A percentile compares a stretch with the other conserved stretches of the same genome.
Conservation (phyloP, 2,888 invertebrate genomes). For the Arrhopalites spinosus region DNA sequence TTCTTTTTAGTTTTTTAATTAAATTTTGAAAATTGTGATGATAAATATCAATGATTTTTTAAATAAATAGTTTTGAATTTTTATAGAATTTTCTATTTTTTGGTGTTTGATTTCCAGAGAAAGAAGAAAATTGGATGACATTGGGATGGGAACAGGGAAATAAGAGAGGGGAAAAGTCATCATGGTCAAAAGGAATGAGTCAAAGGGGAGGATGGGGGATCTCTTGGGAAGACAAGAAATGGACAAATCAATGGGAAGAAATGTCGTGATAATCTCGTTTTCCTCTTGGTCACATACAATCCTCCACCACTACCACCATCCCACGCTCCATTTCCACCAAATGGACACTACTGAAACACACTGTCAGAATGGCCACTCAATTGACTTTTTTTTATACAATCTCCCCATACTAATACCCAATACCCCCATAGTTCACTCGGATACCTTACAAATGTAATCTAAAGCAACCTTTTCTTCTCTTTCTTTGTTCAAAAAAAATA, state of each 20-base stretch:
- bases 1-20: no score
- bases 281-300: slow-evolving; percentile 45
- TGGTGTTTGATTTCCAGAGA: no score
- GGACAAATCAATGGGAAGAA: slow-evolving; percentile 40
- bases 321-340: slow-evolving; percentile 56
- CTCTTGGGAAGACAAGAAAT: slow-evolving; percentile 14
- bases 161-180: slow-evolving; percentile 16
- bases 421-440: neutral
- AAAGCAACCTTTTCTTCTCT: neutral
- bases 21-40: no score
- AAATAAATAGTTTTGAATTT: no score
- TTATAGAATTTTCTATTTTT: no score
- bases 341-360: slow-evolving; percentile 41
- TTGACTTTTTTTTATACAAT: no score
- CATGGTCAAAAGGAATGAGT: slow-evolving; percentile 28
- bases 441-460: slow-evolving; percentile 12
- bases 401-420: neutral
- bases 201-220: slow-evolving; percentile 21
- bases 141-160: neutral
- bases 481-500: neutral
- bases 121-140: neutral
- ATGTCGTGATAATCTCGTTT: slow-evolving; percentile 48
- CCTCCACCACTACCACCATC: slow-evolving; percentile 28
- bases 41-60: no score
- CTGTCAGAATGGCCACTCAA: slow-evolving; percentile 41